These are phyloP conservation scores for Monochamus alternatus DNA, from an alignment of 2,888 invertebrate species.

Conservation along the genomic window DNA sequence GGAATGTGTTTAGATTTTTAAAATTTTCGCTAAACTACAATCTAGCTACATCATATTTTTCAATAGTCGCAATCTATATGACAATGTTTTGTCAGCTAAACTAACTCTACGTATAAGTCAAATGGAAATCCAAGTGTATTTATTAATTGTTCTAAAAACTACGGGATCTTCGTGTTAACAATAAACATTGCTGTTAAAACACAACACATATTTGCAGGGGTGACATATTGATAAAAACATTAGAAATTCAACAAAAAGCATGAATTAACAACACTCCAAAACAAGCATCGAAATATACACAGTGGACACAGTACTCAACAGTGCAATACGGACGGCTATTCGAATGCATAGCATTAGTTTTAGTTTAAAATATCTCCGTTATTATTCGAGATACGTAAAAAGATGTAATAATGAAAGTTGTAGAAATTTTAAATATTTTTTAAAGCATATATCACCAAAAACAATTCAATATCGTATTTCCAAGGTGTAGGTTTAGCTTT, in stretches of 20 bases:
- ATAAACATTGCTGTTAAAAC: conserved; percentile 43
- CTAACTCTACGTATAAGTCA: conserved; percentile 25
- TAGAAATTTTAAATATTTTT: no score
- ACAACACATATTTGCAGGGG: conserved; percentile 63
- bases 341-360: conserved; percentile 29
- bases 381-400: no score
- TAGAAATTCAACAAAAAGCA: conserved; percentile 46
- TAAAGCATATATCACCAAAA: no score
- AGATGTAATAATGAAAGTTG: no score
- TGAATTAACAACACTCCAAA: conserved; percentile 18
- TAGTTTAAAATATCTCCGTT: neutral
- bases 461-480: no score
- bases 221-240: conserved; percentile 66
- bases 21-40: conserved; percentile 27
- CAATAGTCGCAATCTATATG: conserved; percentile 18
- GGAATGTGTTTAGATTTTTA: conserved; percentile 9
- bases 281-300: conserved; percentile 31
- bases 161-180: conserved; percentile 42
- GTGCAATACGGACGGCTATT: conserved; percentile 13
- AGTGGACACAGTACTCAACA: conserved; percentile 2
- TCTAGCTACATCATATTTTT: conserved; percentile 27
- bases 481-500: no score
- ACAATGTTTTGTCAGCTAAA: conserved; percentile 5
- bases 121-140: conserved; percentile 22
- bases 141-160: conserved; percentile 36